These are phyloP conservation scores for Drosophila yooni DNA, from an alignment of 2,888 invertebrate species.

Conservation along the genomic window DNA sequence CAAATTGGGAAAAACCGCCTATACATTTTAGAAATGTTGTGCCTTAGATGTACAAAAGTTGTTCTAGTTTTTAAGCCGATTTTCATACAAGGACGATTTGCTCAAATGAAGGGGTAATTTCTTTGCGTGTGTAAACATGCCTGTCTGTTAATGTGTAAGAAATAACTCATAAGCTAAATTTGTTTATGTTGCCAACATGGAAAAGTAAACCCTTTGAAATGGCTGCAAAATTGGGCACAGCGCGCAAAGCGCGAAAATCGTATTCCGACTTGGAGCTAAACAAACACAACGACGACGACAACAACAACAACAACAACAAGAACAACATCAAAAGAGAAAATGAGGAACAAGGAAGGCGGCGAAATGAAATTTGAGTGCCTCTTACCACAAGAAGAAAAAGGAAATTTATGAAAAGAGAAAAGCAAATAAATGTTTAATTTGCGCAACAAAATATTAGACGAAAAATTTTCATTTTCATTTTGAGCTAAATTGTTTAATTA, in stretches of 20 bases:
- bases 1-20: not conserved
- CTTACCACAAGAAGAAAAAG: slow-evolving; percentile 19
- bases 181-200: slow-evolving; percentile 38
- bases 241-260: slow-evolving; percentile 16
- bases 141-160: not conserved
- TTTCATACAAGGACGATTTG: not conserved
- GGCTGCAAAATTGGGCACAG: slow-evolving; percentile 15
- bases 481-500: slow-evolving; percentile 72
- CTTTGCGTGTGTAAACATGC: not conserved
- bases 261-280: slow-evolving; percentile 44
- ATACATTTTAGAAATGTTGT: not conserved
- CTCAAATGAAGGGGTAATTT: not conserved
- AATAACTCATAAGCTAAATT: slow-evolving; percentile 19
- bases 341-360: slow-evolving; percentile 9
- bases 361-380: slow-evolving; percentile 49
- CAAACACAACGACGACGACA: slow-evolving; percentile 39
- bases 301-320: slow-evolving; percentile 2
- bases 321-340: slow-evolving; percentile 6
- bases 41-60: not conserved
- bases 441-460: slow-evolving; percentile 18
- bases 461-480: slow-evolving; percentile 59
- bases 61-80: not conserved
- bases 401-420: slow-evolving; percentile 14
- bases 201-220: slow-evolving; percentile 50
- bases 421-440: slow-evolving; percentile 51